phyloP scores from a whole-genome alignment of 2,797 vertebrate species.

The Spinus pinus region DNA sequence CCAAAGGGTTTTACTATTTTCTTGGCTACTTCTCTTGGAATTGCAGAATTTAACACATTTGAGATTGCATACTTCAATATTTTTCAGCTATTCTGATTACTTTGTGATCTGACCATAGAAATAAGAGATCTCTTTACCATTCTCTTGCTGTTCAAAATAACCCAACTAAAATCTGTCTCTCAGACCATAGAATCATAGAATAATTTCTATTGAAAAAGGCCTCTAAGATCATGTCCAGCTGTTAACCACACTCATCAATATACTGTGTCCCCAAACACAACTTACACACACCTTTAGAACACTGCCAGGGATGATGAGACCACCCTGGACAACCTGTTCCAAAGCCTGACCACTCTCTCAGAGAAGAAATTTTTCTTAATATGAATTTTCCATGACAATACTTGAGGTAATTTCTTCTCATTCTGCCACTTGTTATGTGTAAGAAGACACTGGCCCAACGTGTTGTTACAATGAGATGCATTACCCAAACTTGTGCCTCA shows the following conservation, averaged over 20 bases:
- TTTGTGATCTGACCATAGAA: neutral
- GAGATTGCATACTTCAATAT: neutral
- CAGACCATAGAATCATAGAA: neutral
- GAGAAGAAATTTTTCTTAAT: neutral
- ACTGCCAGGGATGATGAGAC: neutral
- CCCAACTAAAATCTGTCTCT: neutral
- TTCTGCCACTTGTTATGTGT: neutral
- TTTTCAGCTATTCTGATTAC: neutral
- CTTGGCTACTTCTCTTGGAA: neutral
- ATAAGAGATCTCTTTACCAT: neutral
- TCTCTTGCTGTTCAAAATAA: neutral
- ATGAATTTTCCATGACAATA: neutral
- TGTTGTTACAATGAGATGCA: fast-evolving
- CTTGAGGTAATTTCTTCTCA: neutral
- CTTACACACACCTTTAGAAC: neutral
- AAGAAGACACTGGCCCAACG: neutral
- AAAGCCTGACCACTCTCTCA: neutral
- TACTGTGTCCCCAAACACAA: neutral
- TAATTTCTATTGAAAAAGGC: neutral
- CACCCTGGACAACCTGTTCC: neutral
- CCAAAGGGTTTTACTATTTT: neutral
- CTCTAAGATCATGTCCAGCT: neutral
- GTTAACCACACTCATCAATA: neutral
- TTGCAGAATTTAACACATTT: neutral
- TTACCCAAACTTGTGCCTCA: neutral